These are phyloP conservation scores for Nemopilema nomurai DNA, from an alignment of 30 jellyfish, hydroid and myxozoan genomes.

Conservation along the genomic window DNA sequence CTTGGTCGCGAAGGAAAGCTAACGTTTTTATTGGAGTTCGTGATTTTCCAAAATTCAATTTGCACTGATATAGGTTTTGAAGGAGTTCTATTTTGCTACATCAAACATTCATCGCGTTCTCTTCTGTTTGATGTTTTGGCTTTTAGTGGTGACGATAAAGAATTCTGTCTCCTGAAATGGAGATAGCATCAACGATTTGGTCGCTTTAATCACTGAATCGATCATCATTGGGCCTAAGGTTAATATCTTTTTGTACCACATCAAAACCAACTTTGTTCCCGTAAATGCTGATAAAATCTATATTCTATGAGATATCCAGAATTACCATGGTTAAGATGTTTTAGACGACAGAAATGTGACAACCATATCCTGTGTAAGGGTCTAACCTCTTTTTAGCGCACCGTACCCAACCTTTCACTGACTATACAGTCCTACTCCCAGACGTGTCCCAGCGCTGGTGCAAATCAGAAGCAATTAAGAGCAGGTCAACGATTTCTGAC, in stretches of 20 bases:
- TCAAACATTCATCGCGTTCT: background rate
- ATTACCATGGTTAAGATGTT: background rate
- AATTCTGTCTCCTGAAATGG: constrained; percentile 22
- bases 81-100: background rate
- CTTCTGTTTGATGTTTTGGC: background rate
- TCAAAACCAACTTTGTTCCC: constrained; percentile 7
- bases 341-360: background rate
- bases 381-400: background rate
- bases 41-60: no score
- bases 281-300: constrained; percentile 14
- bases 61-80: background rate
- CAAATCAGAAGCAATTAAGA: background rate
- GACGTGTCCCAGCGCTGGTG: background rate
- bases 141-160: background rate
- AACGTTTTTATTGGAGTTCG: no score
- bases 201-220: background rate
- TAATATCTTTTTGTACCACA: constrained; percentile 27
- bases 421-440: background rate
- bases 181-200: constrained; percentile 9
- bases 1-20: no score
- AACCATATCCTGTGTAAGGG: background rate
- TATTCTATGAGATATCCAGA: background rate
- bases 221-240: constrained; percentile 13
- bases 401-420: background rate
- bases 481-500: no score